Evolutionary conservation across 2,797 vertebrate genomes (phyloP).

Genomic region (Clarias laeviceps): DNA sequence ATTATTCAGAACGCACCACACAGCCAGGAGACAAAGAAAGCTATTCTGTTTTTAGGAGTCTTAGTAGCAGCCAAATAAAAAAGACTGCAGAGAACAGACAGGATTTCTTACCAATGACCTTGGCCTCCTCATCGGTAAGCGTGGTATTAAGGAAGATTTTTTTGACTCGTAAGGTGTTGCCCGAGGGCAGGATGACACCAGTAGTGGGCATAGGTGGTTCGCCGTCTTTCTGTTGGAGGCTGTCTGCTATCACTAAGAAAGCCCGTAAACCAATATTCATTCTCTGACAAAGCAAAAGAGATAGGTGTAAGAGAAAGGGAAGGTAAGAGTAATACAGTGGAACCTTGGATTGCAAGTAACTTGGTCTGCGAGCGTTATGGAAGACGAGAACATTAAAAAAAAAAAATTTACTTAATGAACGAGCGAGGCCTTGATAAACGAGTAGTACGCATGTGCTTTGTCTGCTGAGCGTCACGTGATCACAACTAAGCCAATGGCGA

Average conservation of each 20-base stretch:
- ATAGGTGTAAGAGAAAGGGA: background rate
- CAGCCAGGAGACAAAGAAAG: background rate
- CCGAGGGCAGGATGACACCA: slow-evolving; percentile 94
- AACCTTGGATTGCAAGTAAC: background rate
- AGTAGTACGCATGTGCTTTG: too few species aligned
- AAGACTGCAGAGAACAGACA: slow-evolving; percentile 8
- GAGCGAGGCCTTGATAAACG: too few species aligned
- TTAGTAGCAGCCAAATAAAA: background rate
- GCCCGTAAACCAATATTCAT: slow-evolving; percentile 98
- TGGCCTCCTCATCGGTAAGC: slow-evolving; percentile 97
- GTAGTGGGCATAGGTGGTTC: slow-evolving; percentile 99
- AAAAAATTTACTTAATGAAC: too few species aligned
- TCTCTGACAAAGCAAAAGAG: slow-evolving; percentile 73
- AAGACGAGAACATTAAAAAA: too few species aligned
- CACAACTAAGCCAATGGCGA: too few species aligned
- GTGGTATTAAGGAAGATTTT: slow-evolving; percentile 99
- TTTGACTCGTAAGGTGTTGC: slow-evolving; percentile 98
- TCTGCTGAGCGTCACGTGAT: too few species aligned
- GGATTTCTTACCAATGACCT: slow-evolving; percentile 88
- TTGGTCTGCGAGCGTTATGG: too few species aligned
- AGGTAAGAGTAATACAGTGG: background rate
- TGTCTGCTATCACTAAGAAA: slow-evolving; percentile 97
- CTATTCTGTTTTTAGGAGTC: background rate
- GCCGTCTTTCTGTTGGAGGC: slow-evolving; percentile 96
- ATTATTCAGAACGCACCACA: background rate